phyloP scores from a whole-genome alignment of 2,797 vertebrate species.

The Garrulus glandarius region DNA sequence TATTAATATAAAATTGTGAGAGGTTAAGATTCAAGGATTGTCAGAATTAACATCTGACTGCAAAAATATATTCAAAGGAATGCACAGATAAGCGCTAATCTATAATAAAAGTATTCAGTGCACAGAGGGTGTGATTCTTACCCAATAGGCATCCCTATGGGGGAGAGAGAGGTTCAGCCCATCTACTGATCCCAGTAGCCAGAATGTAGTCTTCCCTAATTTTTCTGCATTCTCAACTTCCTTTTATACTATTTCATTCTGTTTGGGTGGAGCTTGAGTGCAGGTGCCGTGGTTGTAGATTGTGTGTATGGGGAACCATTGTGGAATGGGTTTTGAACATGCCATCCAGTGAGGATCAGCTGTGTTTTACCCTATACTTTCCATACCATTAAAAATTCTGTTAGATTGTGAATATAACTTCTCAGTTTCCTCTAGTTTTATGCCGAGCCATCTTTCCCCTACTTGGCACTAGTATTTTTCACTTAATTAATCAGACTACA shows the following conservation, averaged over 20 bases:
- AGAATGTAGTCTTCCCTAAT: background rate
- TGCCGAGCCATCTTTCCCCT: background rate
- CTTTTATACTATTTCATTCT: background rate
- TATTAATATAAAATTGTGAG: background rate
- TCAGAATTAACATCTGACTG: background rate
- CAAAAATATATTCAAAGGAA: background rate
- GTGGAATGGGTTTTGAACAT: background rate
- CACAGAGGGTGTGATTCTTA: background rate
- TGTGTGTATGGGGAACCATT: background rate
- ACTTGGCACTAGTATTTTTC: background rate
- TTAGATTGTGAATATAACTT: background rate
- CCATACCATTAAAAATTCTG: background rate
- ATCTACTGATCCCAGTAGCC: background rate
- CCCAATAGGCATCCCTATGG: rapidly evolving
- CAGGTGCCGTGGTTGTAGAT: too few relatives aligned
- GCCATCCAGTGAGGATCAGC: background rate
- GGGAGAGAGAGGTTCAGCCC: background rate
- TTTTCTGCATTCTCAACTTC: background rate
- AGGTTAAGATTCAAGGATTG: background rate
- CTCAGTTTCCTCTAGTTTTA: background rate
- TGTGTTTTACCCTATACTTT: background rate
- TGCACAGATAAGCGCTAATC: background rate
- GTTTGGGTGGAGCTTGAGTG: background rate
- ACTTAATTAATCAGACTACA: background rate
- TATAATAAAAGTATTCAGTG: too few relatives aligned